These are phyloP conservation scores for Brotula barbata DNA, from an alignment of 2,797 vertebrate species.

Conservation along the genomic window DNA sequence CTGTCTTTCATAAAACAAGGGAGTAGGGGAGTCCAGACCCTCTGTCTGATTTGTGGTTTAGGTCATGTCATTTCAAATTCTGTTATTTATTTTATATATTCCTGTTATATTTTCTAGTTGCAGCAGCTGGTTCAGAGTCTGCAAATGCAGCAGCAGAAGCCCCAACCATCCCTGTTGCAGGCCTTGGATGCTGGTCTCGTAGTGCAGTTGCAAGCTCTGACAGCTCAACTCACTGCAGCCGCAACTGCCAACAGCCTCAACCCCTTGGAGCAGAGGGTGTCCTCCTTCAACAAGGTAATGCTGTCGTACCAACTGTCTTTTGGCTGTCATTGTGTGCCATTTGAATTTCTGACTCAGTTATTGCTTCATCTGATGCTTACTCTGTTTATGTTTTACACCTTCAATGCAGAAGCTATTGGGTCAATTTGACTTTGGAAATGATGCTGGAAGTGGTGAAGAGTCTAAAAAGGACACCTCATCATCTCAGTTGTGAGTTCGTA, in stretches of 20 bases:
- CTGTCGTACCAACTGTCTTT: not conserved
- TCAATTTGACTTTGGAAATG: conserved; percentile 95
- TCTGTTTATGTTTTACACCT: conserved; percentile 6
- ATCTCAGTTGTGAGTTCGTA: conserved; percentile 88
- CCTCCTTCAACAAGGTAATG: conserved; percentile 96
- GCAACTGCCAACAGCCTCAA: conserved; percentile 89
- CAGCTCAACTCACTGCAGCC: conserved; percentile 96
- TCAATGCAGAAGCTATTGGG: conserved; percentile 91
- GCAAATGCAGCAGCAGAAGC: conserved; percentile 98
- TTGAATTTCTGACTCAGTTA: not conserved
- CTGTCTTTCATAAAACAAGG: no score
- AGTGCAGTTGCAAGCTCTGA: conserved; percentile 95
- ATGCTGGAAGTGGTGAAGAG: conserved; percentile 90
- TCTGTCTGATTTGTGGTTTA: no score
- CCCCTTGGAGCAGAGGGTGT: conserved; percentile 93
- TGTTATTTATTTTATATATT: conserved; percentile 5
- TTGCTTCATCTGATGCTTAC: not conserved
- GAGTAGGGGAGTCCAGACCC: no score
- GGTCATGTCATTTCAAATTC: no score
- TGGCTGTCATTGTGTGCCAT: not conserved
- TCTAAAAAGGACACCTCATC: conserved; percentile 90
- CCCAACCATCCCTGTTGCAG: conserved; percentile 95
- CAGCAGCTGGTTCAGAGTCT: conserved; percentile 97
- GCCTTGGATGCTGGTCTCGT: conserved; percentile 96
- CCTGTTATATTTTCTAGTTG: conserved; percentile 75